A percentile compares a stretch with the other conserved stretches of the same genome.
Conservation (phyloP, 2,113 vertebrate genomes). For the Phylloscopus whistleri region DNA sequence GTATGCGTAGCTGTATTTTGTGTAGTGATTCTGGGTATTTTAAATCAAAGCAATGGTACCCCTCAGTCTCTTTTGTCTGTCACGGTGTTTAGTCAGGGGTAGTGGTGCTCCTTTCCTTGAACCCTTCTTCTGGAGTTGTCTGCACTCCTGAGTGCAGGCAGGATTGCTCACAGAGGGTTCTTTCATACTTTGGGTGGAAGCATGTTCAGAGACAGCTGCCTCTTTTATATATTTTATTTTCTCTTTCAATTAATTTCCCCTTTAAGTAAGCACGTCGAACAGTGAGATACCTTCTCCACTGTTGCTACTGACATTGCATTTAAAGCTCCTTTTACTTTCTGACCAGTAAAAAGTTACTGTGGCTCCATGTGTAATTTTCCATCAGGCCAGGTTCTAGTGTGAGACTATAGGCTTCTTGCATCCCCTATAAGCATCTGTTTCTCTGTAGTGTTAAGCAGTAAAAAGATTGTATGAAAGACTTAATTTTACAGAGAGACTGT, state of each 20-base stretch:
- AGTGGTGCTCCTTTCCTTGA: neutral
- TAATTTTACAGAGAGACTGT: neutral
- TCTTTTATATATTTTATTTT: neutral
- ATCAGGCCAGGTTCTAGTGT: neutral
- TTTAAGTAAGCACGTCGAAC: neutral
- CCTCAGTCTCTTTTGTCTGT: neutral
- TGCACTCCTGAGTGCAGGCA: accelerated
- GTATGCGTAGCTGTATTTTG: neutral
- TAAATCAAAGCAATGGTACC: neutral
- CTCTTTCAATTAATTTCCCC: neutral
- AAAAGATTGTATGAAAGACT: neutral
- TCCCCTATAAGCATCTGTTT: neutral
- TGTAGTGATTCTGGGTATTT: neutral
- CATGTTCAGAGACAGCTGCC: neutral
- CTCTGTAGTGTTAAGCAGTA: neutral
- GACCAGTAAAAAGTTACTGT: neutral
- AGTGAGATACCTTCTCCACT: neutral
- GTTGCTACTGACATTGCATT: neutral
- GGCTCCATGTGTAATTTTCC: neutral
- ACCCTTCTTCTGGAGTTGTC: neutral
- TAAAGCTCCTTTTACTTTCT: neutral
- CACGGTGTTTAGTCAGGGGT: neutral
- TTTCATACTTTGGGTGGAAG: neutral
- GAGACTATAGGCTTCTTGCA: neutral
- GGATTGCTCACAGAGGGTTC: neutral